Evolutionary conservation across 2,113 vertebrate genomes (phyloP).

Genomic region (Acrocephalus arundinaceus): DNA sequence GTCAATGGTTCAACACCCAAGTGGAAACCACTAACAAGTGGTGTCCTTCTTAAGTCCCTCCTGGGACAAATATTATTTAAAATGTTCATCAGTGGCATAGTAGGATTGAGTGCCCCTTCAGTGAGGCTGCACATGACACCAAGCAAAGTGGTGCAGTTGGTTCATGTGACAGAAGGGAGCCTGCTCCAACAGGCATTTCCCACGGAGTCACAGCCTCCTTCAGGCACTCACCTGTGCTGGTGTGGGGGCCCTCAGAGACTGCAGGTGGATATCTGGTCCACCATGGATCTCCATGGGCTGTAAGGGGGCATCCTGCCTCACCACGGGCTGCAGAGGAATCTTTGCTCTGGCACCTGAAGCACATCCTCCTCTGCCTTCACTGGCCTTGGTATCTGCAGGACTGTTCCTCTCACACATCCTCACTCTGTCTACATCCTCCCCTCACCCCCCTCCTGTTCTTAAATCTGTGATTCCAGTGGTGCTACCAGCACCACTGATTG

Average conservation of each 20-base stretch:
- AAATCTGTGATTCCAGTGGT: background rate
- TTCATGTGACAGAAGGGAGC: background rate
- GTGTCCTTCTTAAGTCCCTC: background rate
- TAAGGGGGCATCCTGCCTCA: background rate
- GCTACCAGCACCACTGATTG: background rate
- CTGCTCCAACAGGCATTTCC: background rate
- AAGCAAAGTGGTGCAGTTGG: background rate
- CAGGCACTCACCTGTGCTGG: accelerated
- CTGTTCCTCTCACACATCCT: background rate
- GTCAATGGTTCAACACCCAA: background rate
- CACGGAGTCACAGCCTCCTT: background rate
- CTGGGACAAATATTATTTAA: background rate
- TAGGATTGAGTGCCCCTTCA: background rate
- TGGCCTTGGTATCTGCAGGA: background rate
- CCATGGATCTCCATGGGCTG: background rate
- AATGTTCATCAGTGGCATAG: background rate
- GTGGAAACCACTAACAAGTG: background rate
- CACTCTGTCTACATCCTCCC: background rate
- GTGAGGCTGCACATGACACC: background rate
- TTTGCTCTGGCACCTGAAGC: background rate
- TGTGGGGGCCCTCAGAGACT: background rate
- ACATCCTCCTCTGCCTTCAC: background rate
- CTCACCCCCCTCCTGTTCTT: accelerated
- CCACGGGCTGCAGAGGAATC: background rate
- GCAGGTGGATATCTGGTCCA: too few species aligned